Conservation (phyloP, 2,113 vertebrate species). For the Delphinapterus leucas region DNA sequence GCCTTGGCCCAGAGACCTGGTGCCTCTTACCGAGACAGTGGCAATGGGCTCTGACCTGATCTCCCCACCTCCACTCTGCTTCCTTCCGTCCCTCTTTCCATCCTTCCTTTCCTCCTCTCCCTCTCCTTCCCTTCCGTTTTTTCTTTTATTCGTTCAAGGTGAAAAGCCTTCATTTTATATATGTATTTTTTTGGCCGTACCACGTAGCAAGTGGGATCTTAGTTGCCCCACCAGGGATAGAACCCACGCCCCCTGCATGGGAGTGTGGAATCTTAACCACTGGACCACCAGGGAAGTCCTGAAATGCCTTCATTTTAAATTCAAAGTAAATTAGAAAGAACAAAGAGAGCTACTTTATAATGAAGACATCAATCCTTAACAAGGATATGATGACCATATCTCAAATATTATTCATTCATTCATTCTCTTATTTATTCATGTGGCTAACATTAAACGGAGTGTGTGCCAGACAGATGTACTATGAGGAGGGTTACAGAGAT, state of each 20-base stretch:
- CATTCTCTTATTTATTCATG: background rate
- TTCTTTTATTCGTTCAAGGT: background rate
- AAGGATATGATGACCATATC: background rate
- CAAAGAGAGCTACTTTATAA: background rate
- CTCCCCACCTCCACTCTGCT: background rate
- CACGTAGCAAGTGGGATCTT: too few species aligned
- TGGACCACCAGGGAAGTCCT: background rate
- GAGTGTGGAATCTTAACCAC: too few species aligned
- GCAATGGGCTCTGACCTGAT: background rate
- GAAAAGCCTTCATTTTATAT: background rate
- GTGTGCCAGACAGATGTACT: background rate
- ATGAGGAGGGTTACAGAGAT: background rate
- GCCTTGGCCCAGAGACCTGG: background rate
- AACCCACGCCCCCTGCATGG: too few species aligned
- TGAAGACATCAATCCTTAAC: background rate
- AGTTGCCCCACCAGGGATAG: too few species aligned
- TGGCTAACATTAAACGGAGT: background rate
- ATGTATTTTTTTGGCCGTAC: too few species aligned
- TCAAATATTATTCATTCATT: background rate
- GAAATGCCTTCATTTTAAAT: background rate
- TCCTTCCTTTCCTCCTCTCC: background rate
- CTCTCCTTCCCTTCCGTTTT: background rate
- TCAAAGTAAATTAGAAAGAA: constrained; percentile 23
- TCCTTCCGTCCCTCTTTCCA: background rate
- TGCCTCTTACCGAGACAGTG: background rate